phyloP scores from a whole-genome alignment of 2,113 vertebrate genomes.

The Platycercus adscitus region DNA sequence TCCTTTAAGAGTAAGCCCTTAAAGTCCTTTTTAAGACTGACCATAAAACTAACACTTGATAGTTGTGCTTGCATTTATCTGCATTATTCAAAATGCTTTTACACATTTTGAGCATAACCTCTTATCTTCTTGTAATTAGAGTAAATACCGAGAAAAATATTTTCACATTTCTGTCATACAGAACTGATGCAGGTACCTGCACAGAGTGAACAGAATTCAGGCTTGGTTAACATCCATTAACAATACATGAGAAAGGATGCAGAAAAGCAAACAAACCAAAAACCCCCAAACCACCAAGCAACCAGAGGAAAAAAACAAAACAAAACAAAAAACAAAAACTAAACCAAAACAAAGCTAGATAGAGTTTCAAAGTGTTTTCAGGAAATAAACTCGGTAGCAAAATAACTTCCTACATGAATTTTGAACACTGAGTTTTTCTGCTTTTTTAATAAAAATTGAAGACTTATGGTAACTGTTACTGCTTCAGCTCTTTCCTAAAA shows the following conservation, averaged over 20 bases:
- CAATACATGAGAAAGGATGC: background rate
- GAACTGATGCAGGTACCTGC: background rate
- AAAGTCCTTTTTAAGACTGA: background rate
- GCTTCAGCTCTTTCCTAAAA: background rate
- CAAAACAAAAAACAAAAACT: background rate
- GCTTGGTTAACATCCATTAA: background rate
- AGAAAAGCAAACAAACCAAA: background rate
- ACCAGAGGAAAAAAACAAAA: rapidly evolving
- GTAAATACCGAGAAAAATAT: background rate
- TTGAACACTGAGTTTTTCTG: background rate
- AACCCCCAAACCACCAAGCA: rapidly evolving
- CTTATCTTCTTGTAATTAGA: background rate
- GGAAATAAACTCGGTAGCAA: background rate
- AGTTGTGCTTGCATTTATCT: background rate
- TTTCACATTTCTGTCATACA: background rate
- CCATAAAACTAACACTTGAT: background rate
- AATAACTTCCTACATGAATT: background rate
- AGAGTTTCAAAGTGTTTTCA: background rate
- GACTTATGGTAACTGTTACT: background rate
- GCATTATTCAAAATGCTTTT: background rate
- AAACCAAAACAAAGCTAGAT: background rate
- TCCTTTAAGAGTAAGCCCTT: background rate
- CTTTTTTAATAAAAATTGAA: slow-evolving; percentile 3
- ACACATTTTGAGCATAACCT: background rate
- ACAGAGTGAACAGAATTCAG: background rate